Evolutionary conservation across 2,113 vertebrate species (phyloP).

Genomic region (Calonectris borealis): DNA sequence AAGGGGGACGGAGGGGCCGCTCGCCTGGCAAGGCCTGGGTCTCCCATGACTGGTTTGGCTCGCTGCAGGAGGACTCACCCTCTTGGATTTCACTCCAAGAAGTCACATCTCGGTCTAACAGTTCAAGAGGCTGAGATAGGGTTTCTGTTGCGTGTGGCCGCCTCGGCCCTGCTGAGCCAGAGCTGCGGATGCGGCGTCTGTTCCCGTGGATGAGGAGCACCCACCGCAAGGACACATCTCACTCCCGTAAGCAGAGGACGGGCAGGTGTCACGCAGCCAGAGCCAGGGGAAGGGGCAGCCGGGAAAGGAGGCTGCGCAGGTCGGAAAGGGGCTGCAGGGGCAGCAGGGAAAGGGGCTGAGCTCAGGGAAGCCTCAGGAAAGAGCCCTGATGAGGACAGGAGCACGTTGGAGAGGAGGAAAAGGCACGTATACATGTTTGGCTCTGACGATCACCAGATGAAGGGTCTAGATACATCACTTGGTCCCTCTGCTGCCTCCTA

Average conservation of each 20-base stretch:
- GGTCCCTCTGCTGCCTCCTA: neutral
- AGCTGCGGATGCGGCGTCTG: neutral
- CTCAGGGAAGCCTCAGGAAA: neutral
- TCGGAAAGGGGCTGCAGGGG: neutral
- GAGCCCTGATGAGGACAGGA: neutral
- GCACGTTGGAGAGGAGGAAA: neutral
- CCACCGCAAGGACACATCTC: neutral
- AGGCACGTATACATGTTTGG: fast-evolving
- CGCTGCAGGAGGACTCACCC: neutral
- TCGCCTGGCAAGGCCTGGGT: neutral
- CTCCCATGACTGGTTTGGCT: neutral
- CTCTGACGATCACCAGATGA: neutral
- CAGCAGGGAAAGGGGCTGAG: neutral
- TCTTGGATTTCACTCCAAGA: neutral
- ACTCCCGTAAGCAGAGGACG: fast-evolving
- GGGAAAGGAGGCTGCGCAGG: neutral
- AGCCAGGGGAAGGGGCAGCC: neutral
- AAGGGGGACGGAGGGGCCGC: too few species aligned
- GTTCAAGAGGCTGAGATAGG: neutral
- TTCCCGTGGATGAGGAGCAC: neutral
- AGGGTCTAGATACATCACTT: neutral
- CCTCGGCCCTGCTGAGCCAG: neutral
- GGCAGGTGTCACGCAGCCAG: neutral
- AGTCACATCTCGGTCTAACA: neutral
- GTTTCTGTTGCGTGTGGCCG: neutral